A percentile compares a stretch with the other conserved stretches of the same genome.
These are phyloP conservation scores for Stenodema calcarata DNA, from an alignment of 2,888 invertebrate species.

Conservation along the genomic window DNA sequence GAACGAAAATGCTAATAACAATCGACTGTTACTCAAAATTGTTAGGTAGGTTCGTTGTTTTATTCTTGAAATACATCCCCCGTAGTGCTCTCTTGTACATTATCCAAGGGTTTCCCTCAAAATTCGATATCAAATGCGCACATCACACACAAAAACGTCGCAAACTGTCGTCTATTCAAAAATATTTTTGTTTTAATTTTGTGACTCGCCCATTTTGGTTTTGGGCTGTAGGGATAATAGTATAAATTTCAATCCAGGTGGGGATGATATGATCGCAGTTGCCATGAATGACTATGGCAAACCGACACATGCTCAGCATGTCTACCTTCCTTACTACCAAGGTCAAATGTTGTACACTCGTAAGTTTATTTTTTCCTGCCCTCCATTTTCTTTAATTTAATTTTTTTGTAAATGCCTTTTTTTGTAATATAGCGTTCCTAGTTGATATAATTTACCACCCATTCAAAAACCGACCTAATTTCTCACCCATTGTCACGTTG, in stretches of 20 bases:
- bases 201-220: slow-evolving; percentile 11
- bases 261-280: slow-evolving; percentile 59
- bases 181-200: neutral
- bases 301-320: slow-evolving; percentile 65
- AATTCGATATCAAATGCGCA: neutral
- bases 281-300: slow-evolving; percentile 63
- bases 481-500: neutral
- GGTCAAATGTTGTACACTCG: slow-evolving; percentile 63
- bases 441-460: neutral
- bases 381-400: slow-evolving; percentile 40
- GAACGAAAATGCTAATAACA: no score
- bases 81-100: neutral
- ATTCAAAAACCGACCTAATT: neutral
- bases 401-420: slow-evolving; percentile 10
- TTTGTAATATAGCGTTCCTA: neutral
- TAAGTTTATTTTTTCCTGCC: slow-evolving; percentile 53
- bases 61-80: neutral
- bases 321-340: slow-evolving; percentile 66
- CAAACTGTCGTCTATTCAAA: neutral
- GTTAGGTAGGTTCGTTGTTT: no score
- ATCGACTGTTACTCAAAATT: no score
- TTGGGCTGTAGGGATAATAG: slow-evolving; percentile 27
- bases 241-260: slow-evolving; percentile 57
- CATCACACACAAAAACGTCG: neutral
- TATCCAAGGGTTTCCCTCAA: neutral